Conservation (phyloP, 2,113 vertebrate genomes). For the Arizona elegans region DNA sequence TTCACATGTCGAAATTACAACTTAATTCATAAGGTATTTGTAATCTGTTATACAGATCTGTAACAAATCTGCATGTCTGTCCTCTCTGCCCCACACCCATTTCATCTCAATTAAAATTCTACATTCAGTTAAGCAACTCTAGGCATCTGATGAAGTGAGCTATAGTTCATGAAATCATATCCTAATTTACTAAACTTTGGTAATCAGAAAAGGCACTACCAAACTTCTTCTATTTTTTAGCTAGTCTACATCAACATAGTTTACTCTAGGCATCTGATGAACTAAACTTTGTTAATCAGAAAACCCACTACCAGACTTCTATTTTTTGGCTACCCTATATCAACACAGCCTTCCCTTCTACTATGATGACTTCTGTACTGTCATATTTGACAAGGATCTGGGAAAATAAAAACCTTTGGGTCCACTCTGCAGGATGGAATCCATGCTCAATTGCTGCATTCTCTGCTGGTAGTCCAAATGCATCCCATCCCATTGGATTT, state of each 20-base stretch:
- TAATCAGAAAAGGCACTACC: neutral
- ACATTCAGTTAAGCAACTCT: neutral
- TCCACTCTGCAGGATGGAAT: slow-evolving; percentile 90
- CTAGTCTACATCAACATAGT: neutral
- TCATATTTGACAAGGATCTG: neutral
- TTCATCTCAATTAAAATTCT: neutral
- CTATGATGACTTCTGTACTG: neutral
- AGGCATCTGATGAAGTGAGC: neutral
- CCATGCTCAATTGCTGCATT: slow-evolving; percentile 91
- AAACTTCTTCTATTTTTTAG: neutral
- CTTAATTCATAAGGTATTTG: neutral
- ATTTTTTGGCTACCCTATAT: neutral
- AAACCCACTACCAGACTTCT: neutral
- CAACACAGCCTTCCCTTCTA: neutral
- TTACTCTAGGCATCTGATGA: neutral
- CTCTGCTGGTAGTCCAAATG: slow-evolving; percentile 94
- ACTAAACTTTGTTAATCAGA: neutral
- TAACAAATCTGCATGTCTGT: neutral
- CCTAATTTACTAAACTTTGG: neutral
- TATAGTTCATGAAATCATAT: neutral
- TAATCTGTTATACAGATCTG: neutral
- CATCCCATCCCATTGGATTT: slow-evolving; percentile 98
- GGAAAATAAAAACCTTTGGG: slow-evolving; percentile 75
- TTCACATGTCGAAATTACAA: neutral
- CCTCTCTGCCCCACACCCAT: neutral